Evolutionary conservation across 2,888 invertebrate genomes (phyloP).

Genomic region (Caenorhabditis sinica): DNA sequence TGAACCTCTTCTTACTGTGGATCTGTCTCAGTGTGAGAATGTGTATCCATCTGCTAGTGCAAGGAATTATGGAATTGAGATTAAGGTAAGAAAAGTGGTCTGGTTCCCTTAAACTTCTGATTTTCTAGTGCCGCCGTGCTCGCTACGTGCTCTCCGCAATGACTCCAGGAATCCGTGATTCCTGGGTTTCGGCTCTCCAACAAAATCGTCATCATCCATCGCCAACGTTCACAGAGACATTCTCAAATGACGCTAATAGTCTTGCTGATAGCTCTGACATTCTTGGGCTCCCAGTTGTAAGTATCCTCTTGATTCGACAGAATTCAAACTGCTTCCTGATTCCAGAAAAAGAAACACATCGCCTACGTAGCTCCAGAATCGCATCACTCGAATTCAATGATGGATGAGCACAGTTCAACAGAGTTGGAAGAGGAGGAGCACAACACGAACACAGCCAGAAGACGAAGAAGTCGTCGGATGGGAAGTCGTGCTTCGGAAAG

Average conservation of each 20-base stretch:
- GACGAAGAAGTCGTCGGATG: constrained; percentile 61
- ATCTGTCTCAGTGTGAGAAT: constrained; percentile 82
- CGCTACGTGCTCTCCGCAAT: constrained; percentile 82
- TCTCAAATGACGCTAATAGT: constrained; percentile 78
- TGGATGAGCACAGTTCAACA: constrained; percentile 80
- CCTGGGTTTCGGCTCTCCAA: constrained; percentile 81
- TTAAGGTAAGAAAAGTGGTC: too few species aligned
- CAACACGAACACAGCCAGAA: constrained; percentile 48
- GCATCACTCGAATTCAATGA: constrained; percentile 82
- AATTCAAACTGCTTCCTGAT: constrained; percentile 24
- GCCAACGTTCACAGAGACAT: constrained; percentile 80
- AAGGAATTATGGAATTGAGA: constrained; percentile 83
- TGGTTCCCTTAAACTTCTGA: too few species aligned
- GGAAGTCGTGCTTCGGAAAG: constrained; percentile 48
- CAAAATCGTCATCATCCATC: constrained; percentile 81
- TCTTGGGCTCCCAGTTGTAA: constrained; percentile 69
- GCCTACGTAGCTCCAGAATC: constrained; percentile 84
- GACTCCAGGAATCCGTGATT: constrained; percentile 84
- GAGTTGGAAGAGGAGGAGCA: constrained; percentile 71
- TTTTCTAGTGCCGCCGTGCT: constrained; percentile 77
- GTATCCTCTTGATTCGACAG: constrained; percentile 2
- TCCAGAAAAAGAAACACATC: constrained; percentile 81
- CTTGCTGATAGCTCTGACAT: constrained; percentile 81
- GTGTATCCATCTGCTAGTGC: constrained; percentile 82
- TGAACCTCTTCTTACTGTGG: constrained; percentile 79